Base-by-base conservation (phyloP, 2,888 invertebrate species). In the Peribatodes rhomboidaria region DNA sequence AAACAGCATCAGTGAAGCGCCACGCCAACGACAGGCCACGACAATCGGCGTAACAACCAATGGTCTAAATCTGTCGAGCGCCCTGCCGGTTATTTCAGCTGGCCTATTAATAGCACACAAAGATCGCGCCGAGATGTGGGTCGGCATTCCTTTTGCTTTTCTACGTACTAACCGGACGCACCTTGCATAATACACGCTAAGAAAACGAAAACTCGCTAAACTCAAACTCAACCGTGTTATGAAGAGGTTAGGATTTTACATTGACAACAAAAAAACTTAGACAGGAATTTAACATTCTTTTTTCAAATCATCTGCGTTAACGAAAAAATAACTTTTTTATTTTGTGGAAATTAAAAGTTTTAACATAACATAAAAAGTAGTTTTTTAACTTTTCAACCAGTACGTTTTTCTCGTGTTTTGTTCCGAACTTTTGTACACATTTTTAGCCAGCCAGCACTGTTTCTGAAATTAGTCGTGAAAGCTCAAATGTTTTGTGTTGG, bases 11-110 rank as follows among this genome's bases (percentile, higher is more conserved):
- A 64, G 61, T 56, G 68, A 73, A 77, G 81, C 79, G 81, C 81
- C 81, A 71, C 58, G 49, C 75, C 77, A 50, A 35, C 54, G 54
- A 18, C 42, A 80, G 77, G 81, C 77, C 78, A 78, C 42, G 53
- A 80, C 79, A 78, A 77, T 68, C 70, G 74, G 41, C 46, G 50
- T 60, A 77, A 80, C 76, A 77, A 78, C 75, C 78, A 73, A 73
- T 61, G 71, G 66, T 83, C 89, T 90, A 90, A 83, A 79, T 87
- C 79, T 68, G 89, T 85, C 82, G 71, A 78, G 84, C 83, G 78
- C 83, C 87, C 88, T 85, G 90, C 83, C 84, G 85, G 83, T 83
- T 89, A 90, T 90, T 90, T 89, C 86, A 87, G 89, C 89, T 84
- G 70, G 4, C 57, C 87, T 89, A 90, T 80, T 76, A 77, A 81